Evolutionary conservation across 2,888 invertebrate genomes (phyloP), one percentile per base, ranked within the genome.

Genomic region (Conus canariensis): DNA sequence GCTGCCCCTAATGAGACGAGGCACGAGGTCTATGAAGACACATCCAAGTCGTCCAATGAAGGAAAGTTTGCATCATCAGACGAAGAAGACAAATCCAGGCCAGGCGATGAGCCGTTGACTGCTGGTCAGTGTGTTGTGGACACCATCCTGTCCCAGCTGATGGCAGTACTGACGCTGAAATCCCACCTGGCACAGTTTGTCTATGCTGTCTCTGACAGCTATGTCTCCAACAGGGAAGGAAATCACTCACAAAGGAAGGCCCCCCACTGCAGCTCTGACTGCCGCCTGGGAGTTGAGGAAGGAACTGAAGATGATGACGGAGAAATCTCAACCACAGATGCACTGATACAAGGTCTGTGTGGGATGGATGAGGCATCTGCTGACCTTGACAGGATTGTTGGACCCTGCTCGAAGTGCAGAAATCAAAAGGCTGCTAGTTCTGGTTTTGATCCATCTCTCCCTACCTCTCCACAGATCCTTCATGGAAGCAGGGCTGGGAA

Each of bases 161-260:
- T 93, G 80, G 92, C 94, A 7, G 91, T 94, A 19, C 83, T 94
- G 64, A 92, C 94, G 5, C 86, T 94, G 16, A 93, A 93, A 74
- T 92, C 93, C 56, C 91, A 92, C 19, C 83, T 93, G 70, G 77
- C 93, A 8, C 91, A 93, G 83, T 94, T 93, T 91, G 92, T 92
- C 64, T 92, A 89, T 85, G 92, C 92, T 14, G 87, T 93, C 19
- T 82, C 90, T 45, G 91, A 91, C 58, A 87, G 83, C 67, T 87
- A 45, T 60, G 30, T 19, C 30, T 88, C 88, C 19, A 25, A 45
- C 25, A 64, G 85, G 67, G 60, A 70, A 22, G 8, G 67, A n/a
- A 86, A 86, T 14, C 64, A 67, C 86, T 86, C 86, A 19, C 67
- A 60, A 25, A 67, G 60, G 45, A 86, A 30, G 60, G 19, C 67